Percentiles rank a stretch among this genome's conserved stretches.
Evolutionary conservation across 2,888 invertebrate species (phyloP).

Genomic region (Aethes cnicana): DNA sequence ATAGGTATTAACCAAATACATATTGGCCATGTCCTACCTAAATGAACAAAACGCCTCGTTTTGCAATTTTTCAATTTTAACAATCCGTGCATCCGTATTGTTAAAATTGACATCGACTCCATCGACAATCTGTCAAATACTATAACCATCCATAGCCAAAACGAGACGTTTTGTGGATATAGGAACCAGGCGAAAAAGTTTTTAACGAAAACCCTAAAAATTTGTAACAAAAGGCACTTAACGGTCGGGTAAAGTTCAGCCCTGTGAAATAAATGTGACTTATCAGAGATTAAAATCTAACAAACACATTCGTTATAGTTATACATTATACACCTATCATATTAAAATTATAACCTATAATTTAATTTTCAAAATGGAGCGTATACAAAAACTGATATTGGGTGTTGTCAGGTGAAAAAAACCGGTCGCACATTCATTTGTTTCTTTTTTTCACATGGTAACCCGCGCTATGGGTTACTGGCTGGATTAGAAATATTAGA

Average conservation of each 20-base stretch:
- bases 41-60: too few relatives aligned
- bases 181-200: too few relatives aligned
- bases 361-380: constrained; percentile 77
- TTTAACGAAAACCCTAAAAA: constrained; percentile 1
- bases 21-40: too few relatives aligned
- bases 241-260: constrained; percentile 15
- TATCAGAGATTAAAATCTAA: constrained; percentile 63
- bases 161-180: too few relatives aligned
- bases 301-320: constrained; percentile 51
- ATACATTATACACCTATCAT: constrained; percentile 79
- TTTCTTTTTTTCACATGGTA: constrained; percentile 59
- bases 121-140: too few relatives aligned
- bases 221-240: too few relatives aligned
- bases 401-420: constrained; percentile 76
- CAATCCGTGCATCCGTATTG: too few relatives aligned
- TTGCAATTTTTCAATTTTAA: too few relatives aligned
- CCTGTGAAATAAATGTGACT: constrained; percentile 55
- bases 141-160: too few relatives aligned
- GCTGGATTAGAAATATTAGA: constrained; percentile 53
- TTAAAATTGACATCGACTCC: too few relatives aligned
- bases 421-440: constrained; percentile 69
- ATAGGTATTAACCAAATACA: too few relatives aligned
- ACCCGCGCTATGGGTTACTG: constrained; percentile 63
- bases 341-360: constrained; percentile 82
- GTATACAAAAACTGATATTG: constrained; percentile 65